phyloP scores from a whole-genome alignment of 2,888 invertebrate genomes.

The Cryptocephalus primarius region DNA sequence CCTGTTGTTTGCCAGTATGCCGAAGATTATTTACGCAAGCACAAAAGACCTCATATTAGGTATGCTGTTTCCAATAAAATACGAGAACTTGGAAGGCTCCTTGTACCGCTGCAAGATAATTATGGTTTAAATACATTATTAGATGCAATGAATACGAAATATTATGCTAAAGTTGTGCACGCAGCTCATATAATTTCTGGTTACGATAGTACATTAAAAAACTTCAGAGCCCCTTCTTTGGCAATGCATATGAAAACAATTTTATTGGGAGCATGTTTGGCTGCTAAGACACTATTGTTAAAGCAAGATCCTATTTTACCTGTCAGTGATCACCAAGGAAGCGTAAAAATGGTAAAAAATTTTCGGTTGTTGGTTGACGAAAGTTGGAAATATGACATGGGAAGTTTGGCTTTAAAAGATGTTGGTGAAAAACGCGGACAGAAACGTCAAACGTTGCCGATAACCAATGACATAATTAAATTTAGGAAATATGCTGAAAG shows the following conservation, averaged over 20 bases:
- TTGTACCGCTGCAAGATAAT: conserved; percentile 10
- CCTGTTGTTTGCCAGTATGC: conserved; percentile 15
- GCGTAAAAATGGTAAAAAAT: conserved; percentile 11
- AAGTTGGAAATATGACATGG: conserved; percentile 14
- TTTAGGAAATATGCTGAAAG: conserved; percentile 11
- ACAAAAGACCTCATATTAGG: conserved; percentile 18
- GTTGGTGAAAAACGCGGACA: conserved; percentile 12
- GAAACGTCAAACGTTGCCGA: conserved; percentile 12
- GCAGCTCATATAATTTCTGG: conserved; percentile 11
- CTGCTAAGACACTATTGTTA: conserved; percentile 7
- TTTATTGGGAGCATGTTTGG: conserved; percentile 10
- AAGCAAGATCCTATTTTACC: conserved; percentile 12
- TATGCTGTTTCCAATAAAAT: conserved; percentile 17
- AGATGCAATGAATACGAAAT: conserved; percentile 7
- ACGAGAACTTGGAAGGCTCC: conserved; percentile 15
- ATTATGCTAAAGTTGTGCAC: conserved; percentile 9
- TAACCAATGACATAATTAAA: conserved; percentile 14
- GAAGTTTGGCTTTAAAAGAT: conserved; percentile 14
- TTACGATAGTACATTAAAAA: conserved; percentile 10
- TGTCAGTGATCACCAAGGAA: conserved; percentile 5
- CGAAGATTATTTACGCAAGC: conserved; percentile 16
- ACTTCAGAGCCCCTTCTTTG: conserved; percentile 14
- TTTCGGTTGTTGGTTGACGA: conserved; percentile 10
- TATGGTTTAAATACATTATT: conserved; percentile 5
- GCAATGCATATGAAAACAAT: conserved; percentile 15